Conservation (phyloP, 1,140 invertebrate genomes). For the Drosophila quadrilineata region DNA sequence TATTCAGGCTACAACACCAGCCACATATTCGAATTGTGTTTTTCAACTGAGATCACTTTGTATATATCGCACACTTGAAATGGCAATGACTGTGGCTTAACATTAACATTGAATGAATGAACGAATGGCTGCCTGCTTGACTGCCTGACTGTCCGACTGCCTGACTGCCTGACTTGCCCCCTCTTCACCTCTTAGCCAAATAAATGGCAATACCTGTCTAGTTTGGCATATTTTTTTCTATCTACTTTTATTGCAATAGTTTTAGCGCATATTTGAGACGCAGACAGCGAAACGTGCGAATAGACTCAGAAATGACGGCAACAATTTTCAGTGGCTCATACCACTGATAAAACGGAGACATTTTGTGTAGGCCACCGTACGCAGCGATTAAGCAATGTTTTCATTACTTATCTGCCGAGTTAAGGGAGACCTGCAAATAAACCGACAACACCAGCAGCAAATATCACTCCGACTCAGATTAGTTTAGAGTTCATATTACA, state of each 20-base stretch:
- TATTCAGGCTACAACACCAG: conserved; percentile 1
- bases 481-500: conserved; percentile 7
- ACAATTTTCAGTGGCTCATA: conserved; percentile 7
- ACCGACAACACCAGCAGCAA: background rate
- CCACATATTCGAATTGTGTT: conserved; percentile 3
- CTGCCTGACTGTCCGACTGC: no score
- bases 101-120: conserved; percentile 59
- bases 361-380: conserved; percentile 37
- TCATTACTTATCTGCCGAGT: conserved; percentile 36
- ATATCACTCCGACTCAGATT: conserved; percentile 39
- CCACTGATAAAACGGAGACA: conserved; percentile 53
- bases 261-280: conserved; percentile 23
- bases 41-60: conserved; percentile 13
- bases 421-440: conserved; percentile 18
- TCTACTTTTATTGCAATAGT: conserved; percentile 46
- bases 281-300: conserved; percentile 69
- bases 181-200: no score
- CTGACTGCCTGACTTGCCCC: no score
- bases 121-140: conserved; percentile 5
- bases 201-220: conserved; percentile 25
- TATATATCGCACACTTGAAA: conserved; percentile 21
- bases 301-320: conserved; percentile 28
- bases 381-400: conserved; percentile 23
- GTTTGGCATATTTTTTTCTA: conserved; percentile 14
- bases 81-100: conserved; percentile 54